Evolutionary conservation across 2,797 vertebrate genomes (phyloP).

Genomic region (Antrozous pallidus): DNA sequence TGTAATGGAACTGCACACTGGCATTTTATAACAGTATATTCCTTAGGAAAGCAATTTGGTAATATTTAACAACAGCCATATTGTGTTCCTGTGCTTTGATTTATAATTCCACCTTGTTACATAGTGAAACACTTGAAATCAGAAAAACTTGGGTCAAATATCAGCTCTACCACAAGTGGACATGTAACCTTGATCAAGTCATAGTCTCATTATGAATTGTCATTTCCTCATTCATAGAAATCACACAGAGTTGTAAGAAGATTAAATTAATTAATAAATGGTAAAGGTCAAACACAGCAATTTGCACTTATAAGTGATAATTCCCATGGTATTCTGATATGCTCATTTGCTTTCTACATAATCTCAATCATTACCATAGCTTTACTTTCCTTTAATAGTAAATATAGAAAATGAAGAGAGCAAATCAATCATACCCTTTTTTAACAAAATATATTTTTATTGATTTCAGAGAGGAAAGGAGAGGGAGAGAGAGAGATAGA

Average conservation of each 20-base stretch:
- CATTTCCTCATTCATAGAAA: neutral
- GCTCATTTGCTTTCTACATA: neutral
- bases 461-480: no score
- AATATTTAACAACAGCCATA: neutral
- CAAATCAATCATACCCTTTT: neutral
- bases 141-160: slow-evolving; percentile 7
- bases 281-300: neutral
- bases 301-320: neutral
- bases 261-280: neutral
- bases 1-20: neutral
- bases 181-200: neutral
- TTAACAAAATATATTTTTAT: no score
- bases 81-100: slow-evolving; percentile 2
- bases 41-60: slow-evolving; percentile 10
- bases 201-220: neutral
- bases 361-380: neutral
- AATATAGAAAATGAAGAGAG: neutral
- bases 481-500: no score
- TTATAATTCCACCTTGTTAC: neutral
- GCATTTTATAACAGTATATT: neutral
- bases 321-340: neutral
- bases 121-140: neutral
- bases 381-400: neutral
- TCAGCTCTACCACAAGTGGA: neutral
- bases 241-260: neutral